Conservation (phyloP, 2,113 vertebrate species). For the Oncorhynchus keta region DNA sequence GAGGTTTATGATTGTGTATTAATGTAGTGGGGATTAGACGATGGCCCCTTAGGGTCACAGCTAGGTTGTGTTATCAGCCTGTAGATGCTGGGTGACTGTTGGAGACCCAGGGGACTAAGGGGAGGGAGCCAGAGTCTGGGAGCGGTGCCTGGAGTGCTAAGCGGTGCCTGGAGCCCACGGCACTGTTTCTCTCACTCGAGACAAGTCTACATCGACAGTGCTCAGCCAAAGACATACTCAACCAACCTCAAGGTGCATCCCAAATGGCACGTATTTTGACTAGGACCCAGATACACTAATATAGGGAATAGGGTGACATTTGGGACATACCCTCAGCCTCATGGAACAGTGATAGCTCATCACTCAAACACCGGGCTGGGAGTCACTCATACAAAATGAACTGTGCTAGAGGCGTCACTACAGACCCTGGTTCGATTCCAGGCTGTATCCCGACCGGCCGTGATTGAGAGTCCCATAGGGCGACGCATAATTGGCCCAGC, state of each 20-base stretch:
- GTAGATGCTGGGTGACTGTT: constrained; percentile 10
- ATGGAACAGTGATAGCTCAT: neutral
- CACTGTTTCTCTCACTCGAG: constrained; percentile 10
- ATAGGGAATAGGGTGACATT: too few relatives aligned
- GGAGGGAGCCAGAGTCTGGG: constrained; percentile 5
- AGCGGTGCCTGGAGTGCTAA: constrained; percentile 3
- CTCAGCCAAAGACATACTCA: constrained; percentile 3
- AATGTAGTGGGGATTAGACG: neutral
- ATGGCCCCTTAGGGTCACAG: neutral
- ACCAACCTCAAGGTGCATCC: neutral
- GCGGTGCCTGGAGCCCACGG: neutral
- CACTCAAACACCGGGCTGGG: neutral
- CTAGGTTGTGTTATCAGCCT: neutral
- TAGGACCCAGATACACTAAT: too few relatives aligned
- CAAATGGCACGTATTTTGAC: too few relatives aligned
- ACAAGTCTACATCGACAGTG: neutral
- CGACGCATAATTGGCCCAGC: too few relatives aligned
- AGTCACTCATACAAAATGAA: too few relatives aligned
- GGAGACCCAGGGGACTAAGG: constrained; percentile 1
- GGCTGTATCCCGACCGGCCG: too few relatives aligned
- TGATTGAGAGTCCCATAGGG: too few relatives aligned
- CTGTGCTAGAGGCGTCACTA: too few relatives aligned
- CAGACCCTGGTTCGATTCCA: too few relatives aligned
- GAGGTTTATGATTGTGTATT: neutral
- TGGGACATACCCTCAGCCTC: too few relatives aligned